Percentiles rank a stretch among this genome's conserved stretches.
Evolutionary conservation across 2,113 vertebrate species (phyloP).

Genomic region (Syngnathus typhle): DNA sequence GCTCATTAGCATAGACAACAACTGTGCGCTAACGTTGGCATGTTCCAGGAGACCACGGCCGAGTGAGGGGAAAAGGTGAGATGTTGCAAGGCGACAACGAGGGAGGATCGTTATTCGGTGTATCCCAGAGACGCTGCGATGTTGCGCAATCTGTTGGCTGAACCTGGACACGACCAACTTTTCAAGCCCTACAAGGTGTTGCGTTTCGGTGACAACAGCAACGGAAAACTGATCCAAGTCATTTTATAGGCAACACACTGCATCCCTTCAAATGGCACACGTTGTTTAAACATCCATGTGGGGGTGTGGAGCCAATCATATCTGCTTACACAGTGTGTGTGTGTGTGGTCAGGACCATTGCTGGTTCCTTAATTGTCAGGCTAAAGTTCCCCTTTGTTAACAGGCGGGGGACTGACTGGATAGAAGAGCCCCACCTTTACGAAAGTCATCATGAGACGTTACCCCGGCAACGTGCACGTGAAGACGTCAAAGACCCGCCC

Average conservation of each 20-base stretch:
- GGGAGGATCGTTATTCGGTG: constrained; percentile 17
- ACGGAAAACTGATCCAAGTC: constrained; percentile 55
- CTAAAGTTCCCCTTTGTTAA: constrained; percentile 20
- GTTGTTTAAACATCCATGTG: constrained; percentile 60
- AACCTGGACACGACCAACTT: constrained; percentile 46
- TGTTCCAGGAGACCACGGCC: not conserved
- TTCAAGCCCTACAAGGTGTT: constrained; percentile 52
- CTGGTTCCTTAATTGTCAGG: constrained; percentile 10
- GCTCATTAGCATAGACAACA: too few species aligned
- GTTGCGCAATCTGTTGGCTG: constrained; percentile 7
- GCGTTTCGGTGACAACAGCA: constrained; percentile 37
- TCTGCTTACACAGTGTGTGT: constrained; percentile 1
- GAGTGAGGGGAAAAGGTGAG: not conserved
- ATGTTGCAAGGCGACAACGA: constrained; percentile 7
- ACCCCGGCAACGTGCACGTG: constrained; percentile 28
- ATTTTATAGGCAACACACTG: constrained; percentile 54
- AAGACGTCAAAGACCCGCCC: constrained; percentile 59
- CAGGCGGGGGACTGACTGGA: constrained; percentile 24
- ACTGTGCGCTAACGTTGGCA: not conserved
- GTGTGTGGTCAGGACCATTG: not conserved
- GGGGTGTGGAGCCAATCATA: constrained; percentile 31
- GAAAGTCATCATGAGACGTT: constrained; percentile 49
- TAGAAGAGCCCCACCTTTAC: constrained; percentile 15
- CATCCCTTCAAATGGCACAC: constrained; percentile 55
- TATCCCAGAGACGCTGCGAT: constrained; percentile 10